These are phyloP conservation scores for Apogon hyalosoma DNA, from an alignment of 2,797 vertebrate species.

Conservation along the genomic window DNA sequence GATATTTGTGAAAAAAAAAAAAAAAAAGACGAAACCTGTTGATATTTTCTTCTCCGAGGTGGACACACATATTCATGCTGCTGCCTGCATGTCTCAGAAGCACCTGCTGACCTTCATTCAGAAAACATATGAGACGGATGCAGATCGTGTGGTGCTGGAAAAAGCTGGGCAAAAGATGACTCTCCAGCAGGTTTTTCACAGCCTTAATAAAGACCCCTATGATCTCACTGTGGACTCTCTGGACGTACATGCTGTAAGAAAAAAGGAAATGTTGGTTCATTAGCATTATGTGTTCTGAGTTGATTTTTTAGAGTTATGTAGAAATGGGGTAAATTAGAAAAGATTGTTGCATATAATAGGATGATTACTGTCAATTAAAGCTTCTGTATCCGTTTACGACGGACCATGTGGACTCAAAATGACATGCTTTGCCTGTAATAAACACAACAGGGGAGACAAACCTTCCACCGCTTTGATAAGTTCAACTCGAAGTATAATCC, in stretches of 20 bases:
- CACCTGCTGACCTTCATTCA: slow-evolving; percentile 95
- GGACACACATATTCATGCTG: slow-evolving; percentile 97
- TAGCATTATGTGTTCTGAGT: not conserved
- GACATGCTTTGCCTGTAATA: slow-evolving; percentile 1
- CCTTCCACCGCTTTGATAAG: slow-evolving; percentile 98
- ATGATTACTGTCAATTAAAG: not conserved
- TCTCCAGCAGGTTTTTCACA: slow-evolving; percentile 90
- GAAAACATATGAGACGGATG: slow-evolving; percentile 90
- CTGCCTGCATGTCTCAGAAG: slow-evolving; percentile 98
- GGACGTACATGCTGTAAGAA: slow-evolving; percentile 95
- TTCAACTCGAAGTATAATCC: slow-evolving; percentile 99
- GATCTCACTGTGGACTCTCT: slow-evolving; percentile 97
- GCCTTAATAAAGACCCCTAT: slow-evolving; percentile 94
- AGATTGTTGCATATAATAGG: not conserved
- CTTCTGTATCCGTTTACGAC: not conserved
- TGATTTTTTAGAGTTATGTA: not conserved
- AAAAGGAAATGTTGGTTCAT: not conserved
- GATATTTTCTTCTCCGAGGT: slow-evolving; percentile 80
- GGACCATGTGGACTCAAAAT: not conserved
- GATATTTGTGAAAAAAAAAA: not conserved
- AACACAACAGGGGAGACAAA: slow-evolving; percentile 90
- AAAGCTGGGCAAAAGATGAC: slow-evolving; percentile 88
- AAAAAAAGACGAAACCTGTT: not conserved
- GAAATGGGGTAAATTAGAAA: not conserved
- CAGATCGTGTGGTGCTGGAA: slow-evolving; percentile 88